Conservation (phyloP, 2,113 vertebrate species). For the Echinops telfairi region DNA sequence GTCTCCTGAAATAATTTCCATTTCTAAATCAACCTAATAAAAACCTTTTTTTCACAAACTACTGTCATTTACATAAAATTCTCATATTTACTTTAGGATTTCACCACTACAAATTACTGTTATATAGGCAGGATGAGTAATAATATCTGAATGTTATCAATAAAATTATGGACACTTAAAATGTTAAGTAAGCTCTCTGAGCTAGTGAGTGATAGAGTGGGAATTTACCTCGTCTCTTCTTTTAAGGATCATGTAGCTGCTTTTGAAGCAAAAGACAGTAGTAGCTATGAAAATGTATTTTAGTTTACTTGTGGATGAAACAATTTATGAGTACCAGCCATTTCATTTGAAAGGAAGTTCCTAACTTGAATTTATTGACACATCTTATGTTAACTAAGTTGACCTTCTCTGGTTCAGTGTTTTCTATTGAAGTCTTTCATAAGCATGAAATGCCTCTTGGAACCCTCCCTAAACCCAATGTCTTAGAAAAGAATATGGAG, state of each 20-base stretch:
- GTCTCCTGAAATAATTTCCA: not conserved
- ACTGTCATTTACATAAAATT: not conserved
- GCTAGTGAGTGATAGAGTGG: not conserved
- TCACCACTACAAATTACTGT: not conserved
- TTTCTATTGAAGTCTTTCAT: not conserved
- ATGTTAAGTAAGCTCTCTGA: not conserved
- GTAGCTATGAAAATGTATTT: not conserved
- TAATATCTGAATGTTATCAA: not conserved
- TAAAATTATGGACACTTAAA: not conserved
- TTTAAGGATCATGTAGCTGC: not conserved
- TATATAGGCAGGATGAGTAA: not conserved
- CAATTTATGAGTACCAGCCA: not conserved
- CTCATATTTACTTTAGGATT: not conserved
- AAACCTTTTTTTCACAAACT: not conserved
- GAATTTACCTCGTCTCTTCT: not conserved
- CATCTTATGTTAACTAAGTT: not conserved
- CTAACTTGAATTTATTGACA: not conserved
- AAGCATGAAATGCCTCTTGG: not conserved
- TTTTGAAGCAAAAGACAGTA: constrained; percentile 4
- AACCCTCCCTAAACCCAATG: not conserved
- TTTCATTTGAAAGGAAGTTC: not conserved
- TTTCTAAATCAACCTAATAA: not conserved
- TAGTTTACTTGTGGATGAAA: not conserved
- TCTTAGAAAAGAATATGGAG: not conserved
- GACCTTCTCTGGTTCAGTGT: not conserved